A percentile compares a stretch with the other conserved stretches of the same genome.
phyloP scores from a whole-genome alignment of 2,888 invertebrate genomes.

The Seira musarum region DNA sequence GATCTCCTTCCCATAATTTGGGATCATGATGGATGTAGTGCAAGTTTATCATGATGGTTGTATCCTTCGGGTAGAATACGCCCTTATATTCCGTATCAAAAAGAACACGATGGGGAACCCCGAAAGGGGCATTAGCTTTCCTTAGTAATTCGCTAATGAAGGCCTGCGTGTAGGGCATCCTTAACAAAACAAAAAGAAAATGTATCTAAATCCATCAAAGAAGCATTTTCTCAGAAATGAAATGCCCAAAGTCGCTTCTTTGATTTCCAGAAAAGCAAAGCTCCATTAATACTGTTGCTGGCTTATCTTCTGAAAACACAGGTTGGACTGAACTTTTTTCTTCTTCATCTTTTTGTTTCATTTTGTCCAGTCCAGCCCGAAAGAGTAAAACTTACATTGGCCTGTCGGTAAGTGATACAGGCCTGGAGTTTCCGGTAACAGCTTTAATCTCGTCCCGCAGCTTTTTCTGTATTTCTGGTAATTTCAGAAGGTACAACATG shows the following conservation, averaged over 20 bases:
- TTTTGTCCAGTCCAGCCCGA: too few species aligned
- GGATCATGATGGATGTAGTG: slow-evolving; percentile 45
- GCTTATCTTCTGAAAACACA: too few species aligned
- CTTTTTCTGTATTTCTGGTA: slow-evolving; percentile 41
- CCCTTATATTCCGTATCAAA: slow-evolving; percentile 30
- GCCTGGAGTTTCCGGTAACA: slow-evolving; percentile 31
- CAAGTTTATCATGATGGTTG: slow-evolving; percentile 25
- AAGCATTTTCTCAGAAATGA: too few species aligned
- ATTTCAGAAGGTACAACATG: slow-evolving; percentile 27
- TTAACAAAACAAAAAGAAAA: neutral
- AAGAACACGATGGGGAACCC: slow-evolving; percentile 36
- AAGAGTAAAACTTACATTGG: slow-evolving; percentile 36
- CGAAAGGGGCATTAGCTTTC: slow-evolving; percentile 28
- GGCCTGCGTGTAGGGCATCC: slow-evolving; percentile 40
- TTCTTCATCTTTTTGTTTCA: too few species aligned
- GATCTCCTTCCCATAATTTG: slow-evolving; percentile 32
- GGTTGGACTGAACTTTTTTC: too few species aligned
- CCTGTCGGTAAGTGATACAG: slow-evolving; percentile 36
- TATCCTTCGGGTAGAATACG: slow-evolving; percentile 23
- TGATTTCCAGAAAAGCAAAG: too few species aligned
- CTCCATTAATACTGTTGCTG: too few species aligned
- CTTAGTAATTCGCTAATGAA: slow-evolving; percentile 39
- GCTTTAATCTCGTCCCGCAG: slow-evolving; percentile 39
- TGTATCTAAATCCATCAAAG: neutral
- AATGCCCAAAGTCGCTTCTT: too few species aligned